Conservation (phyloP, 2,797 vertebrate genomes). For the Tolypeutes matacus region DNA sequence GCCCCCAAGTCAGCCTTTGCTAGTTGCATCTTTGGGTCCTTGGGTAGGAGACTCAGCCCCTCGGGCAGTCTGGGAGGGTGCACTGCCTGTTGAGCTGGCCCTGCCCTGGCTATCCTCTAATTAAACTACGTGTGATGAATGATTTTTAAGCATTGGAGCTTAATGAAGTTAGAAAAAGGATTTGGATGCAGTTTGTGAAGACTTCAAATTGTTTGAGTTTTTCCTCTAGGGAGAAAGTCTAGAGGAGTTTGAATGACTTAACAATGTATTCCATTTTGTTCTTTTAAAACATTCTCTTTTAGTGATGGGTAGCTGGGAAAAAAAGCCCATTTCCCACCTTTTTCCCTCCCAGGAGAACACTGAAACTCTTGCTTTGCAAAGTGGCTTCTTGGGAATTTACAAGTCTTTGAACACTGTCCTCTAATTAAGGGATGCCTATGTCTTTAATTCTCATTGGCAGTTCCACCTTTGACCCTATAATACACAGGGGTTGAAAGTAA, state of each 20-base stretch:
- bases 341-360: constrained; percentile 67
- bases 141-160: constrained; percentile 86
- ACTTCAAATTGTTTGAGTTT: constrained; percentile 83
- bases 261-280: constrained; percentile 82
- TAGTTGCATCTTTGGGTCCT: neutral
- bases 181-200: constrained; percentile 88
- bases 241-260: constrained; percentile 82
- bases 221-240: constrained; percentile 87
- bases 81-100: constrained; percentile 45
- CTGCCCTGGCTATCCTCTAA: constrained; percentile 78
- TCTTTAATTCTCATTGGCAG: constrained; percentile 88
- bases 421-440: constrained; percentile 88
- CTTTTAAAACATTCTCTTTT: constrained; percentile 80
- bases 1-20: constrained; percentile 17
- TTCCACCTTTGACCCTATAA: constrained; percentile 86
- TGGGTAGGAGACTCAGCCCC: constrained; percentile 58
- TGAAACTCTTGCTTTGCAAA: constrained; percentile 84
- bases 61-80: constrained; percentile 31
- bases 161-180: constrained; percentile 89
- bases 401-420: constrained; percentile 87
- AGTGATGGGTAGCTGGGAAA: constrained; percentile 63
- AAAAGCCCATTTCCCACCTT: constrained; percentile 52
- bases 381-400: constrained; percentile 88
- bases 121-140: constrained; percentile 87
- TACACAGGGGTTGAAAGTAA: constrained; percentile 83